A percentile compares a stretch with the other conserved stretches of the same genome.
Conservation (phyloP, 2,797 vertebrate genomes). For the Xenopus petersii region DNA sequence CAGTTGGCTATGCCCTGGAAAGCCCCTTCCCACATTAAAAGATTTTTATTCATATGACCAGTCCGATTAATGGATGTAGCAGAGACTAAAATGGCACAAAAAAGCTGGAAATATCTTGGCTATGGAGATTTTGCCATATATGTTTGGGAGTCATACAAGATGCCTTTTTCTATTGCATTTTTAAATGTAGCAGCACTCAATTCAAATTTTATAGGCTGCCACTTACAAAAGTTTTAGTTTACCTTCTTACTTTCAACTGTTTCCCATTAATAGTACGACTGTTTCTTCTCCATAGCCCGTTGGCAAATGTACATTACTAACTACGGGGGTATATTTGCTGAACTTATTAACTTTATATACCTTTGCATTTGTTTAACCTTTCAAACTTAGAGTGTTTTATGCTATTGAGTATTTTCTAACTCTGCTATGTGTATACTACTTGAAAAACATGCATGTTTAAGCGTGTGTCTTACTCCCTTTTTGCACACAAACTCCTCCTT, state of each 20-base stretch:
- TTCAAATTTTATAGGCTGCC: too few species aligned
- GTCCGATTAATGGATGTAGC: too few species aligned
- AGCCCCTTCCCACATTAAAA: too few species aligned
- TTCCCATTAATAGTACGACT: slow-evolving; percentile 68
- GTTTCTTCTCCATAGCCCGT: slow-evolving; percentile 54
- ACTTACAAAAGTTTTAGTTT: too few species aligned
- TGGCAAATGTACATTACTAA: background rate
- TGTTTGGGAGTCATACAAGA: too few species aligned
- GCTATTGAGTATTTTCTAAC: slow-evolving; percentile 66
- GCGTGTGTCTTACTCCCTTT: slow-evolving; percentile 80
- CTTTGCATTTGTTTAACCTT: slow-evolving; percentile 55
- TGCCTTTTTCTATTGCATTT: too few species aligned
- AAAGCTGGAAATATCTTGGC: too few species aligned
- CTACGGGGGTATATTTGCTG: slow-evolving; percentile 53
- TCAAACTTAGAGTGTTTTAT: slow-evolving; percentile 63
- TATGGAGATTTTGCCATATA: too few species aligned
- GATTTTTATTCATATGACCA: too few species aligned
- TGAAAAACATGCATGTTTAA: slow-evolving; percentile 75
- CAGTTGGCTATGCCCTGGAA: too few species aligned
- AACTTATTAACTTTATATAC: slow-evolving; percentile 69
- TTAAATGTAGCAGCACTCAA: too few species aligned
- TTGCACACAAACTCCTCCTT: slow-evolving; percentile 70
- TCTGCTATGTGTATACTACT: slow-evolving; percentile 71
- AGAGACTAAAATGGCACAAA: too few species aligned
- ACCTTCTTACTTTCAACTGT: slow-evolving; percentile 50